Evolutionary conservation across 2,797 vertebrate species (phyloP), one percentile per base, ranked within the genome.

Genomic region (Borostomias antarcticus): DNA sequence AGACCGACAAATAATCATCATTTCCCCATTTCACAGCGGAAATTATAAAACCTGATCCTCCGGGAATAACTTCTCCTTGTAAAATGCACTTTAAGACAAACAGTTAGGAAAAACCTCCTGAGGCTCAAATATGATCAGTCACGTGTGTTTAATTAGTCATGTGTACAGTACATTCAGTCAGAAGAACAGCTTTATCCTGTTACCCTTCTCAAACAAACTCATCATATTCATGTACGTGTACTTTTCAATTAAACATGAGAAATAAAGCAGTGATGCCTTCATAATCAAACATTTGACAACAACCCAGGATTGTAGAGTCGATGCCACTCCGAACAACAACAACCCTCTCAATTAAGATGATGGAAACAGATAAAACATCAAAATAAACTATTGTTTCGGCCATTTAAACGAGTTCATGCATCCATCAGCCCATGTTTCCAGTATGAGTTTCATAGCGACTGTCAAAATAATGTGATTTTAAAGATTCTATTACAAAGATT

Each of bases 31-130:
- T 61, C 56, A 51, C 53, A 60, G n/a, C n/a, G 35, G 30, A 26
- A 54, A 35, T 25, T 23, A 48, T 58, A 43, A 23, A 35, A 64
- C 58, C 64, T 70, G n/a, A 45, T 45, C 40, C 40, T 45, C n/a
- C 40, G 6, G 5, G n/a, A 15, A 3, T 15, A 21, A 40, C 21
- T 58, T 15, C 32, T 11, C 5, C 47, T 8, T 50, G 5, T 21
- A n/a, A 54, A 54, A 54, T 53, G 19, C 32, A 57, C 30, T 32
- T 7, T n/a, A 33, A 19, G 10, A 32, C 32, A 23, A 23, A 58
- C n/a, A 57, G 15, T 3, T 9, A 45, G n/a, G 40, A 45, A 11
- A 33, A 8, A 57, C 33, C 13, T 37, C 10, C 6, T 23, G 9
- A 58, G 56, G 32, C 5, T 35, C 32, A 58, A 58, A 35, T 17